Conservation (phyloP, 2,797 vertebrate genomes). For the Trematomus bernacchii region DNA sequence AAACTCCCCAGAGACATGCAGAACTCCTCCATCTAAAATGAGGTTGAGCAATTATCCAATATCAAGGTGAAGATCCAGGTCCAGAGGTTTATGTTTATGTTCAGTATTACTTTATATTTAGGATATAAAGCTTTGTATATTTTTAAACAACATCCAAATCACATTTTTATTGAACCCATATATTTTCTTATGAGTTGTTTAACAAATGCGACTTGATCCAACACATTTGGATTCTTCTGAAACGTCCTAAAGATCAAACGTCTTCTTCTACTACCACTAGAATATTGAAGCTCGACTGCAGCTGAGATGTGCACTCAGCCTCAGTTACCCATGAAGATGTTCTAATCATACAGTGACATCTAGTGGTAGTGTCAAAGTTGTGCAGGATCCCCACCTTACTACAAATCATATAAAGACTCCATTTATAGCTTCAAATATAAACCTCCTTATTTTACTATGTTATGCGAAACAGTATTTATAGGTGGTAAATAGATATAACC, state of each 20-base stretch:
- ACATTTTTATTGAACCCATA: not conserved
- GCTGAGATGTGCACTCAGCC: not conserved
- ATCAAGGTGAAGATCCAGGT: not conserved
- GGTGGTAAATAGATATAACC: not conserved
- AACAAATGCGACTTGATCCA: not conserved
- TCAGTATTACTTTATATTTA: not conserved
- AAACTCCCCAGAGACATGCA: conserved; percentile 49
- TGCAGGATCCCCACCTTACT: conserved; percentile 4
- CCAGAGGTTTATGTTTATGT: not conserved
- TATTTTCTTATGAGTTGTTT: not conserved
- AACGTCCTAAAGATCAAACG: no score
- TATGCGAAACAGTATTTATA: not conserved
- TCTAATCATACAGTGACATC: conserved; percentile 63
- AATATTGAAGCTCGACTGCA: conserved; percentile 6
- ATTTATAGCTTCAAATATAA: not conserved
- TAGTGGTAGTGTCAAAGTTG: conserved; percentile 47
- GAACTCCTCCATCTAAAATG: conserved; percentile 25
- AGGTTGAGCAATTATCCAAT: not conserved
- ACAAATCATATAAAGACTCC: not conserved
- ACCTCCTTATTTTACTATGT: not conserved
- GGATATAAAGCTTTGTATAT: not conserved
- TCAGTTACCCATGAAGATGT: not conserved
- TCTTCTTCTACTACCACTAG: not conserved
- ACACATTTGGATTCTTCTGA: not conserved
- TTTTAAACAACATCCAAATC: not conserved